A percentile compares a stretch with the other conserved stretches of the same genome.
These are phyloP conservation scores for Leuciscus waleckii DNA, from an alignment of 2,797 vertebrate genomes.

Conservation along the genomic window DNA sequence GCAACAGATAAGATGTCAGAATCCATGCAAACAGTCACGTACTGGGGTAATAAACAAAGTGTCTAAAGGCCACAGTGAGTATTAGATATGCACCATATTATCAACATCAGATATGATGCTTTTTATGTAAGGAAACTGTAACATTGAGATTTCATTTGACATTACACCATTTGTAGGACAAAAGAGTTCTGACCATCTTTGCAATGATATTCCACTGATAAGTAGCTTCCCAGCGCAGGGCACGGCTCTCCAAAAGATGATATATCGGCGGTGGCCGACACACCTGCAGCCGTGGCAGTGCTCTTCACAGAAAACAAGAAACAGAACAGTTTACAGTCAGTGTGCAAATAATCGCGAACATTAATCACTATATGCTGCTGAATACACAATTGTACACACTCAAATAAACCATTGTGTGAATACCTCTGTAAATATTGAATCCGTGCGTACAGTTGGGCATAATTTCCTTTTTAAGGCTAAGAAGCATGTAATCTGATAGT, in stretches of 20 bases:
- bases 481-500: slow-evolving; percentile 21
- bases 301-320: slow-evolving; percentile 69
- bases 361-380: slow-evolving; percentile 7
- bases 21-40: slow-evolving; percentile 22
- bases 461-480: slow-evolving; percentile 17
- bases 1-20: slow-evolving; percentile 1
- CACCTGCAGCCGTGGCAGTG: slow-evolving; percentile 87
- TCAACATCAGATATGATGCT: neutral
- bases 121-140: neutral
- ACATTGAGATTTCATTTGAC: neutral
- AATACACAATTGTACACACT: neutral
- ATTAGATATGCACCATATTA: neutral
- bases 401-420: slow-evolving; percentile 21
- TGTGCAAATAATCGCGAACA: slow-evolving; percentile 12
- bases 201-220: slow-evolving; percentile 90
- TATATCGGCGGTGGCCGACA: slow-evolving; percentile 84
- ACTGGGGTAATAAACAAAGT: slow-evolving; percentile 16
- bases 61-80: slow-evolving; percentile 30
- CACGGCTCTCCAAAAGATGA: slow-evolving; percentile 87
- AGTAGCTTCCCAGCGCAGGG: slow-evolving; percentile 85
- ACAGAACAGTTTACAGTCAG: slow-evolving; percentile 17
- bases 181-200: slow-evolving; percentile 83
- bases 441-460: slow-evolving; percentile 21
- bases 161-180: neutral
- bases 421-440: slow-evolving; percentile 43